phyloP scores from a whole-genome alignment of 2,113 vertebrate species.

The Hydropotes inermis region DNA sequence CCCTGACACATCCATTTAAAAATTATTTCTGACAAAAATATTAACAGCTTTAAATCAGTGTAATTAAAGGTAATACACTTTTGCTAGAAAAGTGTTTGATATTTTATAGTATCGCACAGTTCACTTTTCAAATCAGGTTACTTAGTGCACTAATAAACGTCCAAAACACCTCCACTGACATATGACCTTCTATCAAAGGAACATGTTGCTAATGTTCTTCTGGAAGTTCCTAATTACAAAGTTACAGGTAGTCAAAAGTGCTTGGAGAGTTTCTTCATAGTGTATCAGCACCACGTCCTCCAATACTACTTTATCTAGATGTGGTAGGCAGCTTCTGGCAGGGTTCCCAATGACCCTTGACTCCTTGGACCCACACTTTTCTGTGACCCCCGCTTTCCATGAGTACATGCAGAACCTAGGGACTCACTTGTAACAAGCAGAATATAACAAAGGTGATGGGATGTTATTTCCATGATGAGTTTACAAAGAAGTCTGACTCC shows the following conservation, averaged over 20 bases:
- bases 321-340: background rate
- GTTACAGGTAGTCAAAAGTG: background rate
- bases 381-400: background rate
- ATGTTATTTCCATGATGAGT: background rate
- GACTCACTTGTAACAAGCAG: background rate
- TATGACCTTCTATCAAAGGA: constrained; percentile 15
- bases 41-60: constrained; percentile 69
- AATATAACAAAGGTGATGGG: background rate
- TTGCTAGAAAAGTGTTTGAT: constrained; percentile 61
- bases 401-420: background rate
- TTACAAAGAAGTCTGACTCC: background rate
- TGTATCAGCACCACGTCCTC: background rate
- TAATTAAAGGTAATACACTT: constrained; percentile 69
- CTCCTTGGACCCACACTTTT: background rate
- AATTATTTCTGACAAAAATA: constrained; percentile 73
- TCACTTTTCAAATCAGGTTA: constrained; percentile 52
- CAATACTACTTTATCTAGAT: background rate
- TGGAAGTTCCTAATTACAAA: constrained; percentile 9
- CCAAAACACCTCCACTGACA: constrained; percentile 49
- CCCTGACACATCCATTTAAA: constrained; percentile 69
- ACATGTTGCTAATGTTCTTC: constrained; percentile 15
- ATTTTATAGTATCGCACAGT: constrained; percentile 52
- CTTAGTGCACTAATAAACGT: constrained; percentile 50
- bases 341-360: background rate
- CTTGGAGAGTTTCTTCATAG: background rate